A percentile compares a stretch with the other conserved stretches of the same genome.
phyloP scores from a whole-genome alignment of 2,113 vertebrate species.

The Dicrurus megarhynchus region DNA sequence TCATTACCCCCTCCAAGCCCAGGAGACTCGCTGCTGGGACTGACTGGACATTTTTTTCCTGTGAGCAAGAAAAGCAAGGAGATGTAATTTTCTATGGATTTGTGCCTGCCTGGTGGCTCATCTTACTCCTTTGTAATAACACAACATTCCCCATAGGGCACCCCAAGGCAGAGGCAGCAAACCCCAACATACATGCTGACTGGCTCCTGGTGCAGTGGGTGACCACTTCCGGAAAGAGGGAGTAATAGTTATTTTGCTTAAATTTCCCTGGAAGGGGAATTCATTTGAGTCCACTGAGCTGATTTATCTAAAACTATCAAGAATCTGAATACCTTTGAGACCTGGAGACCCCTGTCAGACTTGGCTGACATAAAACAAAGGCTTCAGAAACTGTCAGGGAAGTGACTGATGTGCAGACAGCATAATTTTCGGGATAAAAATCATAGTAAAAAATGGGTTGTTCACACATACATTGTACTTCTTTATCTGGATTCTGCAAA shows the following conservation, averaged over 20 bases:
- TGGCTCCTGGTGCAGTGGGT: neutral
- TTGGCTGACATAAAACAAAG: neutral
- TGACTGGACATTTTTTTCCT: neutral
- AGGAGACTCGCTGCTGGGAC: neutral
- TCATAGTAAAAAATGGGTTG: neutral
- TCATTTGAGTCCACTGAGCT: neutral
- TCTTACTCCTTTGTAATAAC: neutral
- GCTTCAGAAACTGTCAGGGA: neutral
- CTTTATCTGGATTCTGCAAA: neutral
- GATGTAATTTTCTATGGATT: neutral
- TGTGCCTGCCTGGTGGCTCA: neutral
- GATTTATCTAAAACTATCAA: neutral
- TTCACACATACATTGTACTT: neutral
- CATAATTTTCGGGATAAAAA: neutral
- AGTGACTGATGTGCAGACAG: neutral
- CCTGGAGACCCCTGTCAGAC: neutral
- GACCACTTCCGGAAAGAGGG: neutral
- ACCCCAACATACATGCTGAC: neutral
- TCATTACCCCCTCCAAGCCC: neutral
- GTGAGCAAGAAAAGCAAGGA: neutral
- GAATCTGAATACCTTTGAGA: neutral
- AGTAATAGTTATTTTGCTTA: neutral
- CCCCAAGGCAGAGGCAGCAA: neutral
- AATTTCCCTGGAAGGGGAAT: neutral
- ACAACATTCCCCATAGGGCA: neutral